Conservation (phyloP, 2,888 invertebrate genomes). For the Lycaena phlaeas region DNA sequence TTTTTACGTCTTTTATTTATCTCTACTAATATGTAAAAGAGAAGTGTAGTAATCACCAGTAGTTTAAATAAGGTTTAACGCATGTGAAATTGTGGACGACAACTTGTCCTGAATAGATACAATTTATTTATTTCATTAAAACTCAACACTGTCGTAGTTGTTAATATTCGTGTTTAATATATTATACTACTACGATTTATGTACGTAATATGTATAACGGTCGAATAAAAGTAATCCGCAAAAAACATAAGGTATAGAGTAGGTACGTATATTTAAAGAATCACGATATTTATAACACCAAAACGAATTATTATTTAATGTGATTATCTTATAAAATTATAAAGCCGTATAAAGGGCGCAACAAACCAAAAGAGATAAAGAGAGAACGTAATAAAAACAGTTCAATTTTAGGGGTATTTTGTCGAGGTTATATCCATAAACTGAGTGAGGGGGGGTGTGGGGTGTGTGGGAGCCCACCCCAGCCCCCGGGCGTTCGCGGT, state of each 20-base stretch:
- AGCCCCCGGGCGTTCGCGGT: constrained; percentile 38
- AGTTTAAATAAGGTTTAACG: no score
- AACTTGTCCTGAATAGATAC: no score
- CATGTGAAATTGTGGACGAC: no score
- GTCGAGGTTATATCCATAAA: constrained; percentile 73
- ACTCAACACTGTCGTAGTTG: no score
- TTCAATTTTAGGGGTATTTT: constrained; percentile 74
- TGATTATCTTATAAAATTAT: constrained; percentile 63
- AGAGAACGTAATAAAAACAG: constrained; percentile 71
- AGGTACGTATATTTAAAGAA: neutral
- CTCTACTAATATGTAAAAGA: no score
- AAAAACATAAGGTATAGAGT: neutral
- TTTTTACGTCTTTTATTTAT: no score
- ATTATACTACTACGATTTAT: no score
- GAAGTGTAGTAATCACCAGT: no score
- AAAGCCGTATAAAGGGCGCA: constrained; percentile 59
- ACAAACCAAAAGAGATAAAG: constrained; percentile 71
- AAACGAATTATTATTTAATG: constrained; percentile 26
- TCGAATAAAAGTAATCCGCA: no score
- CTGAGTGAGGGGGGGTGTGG: constrained; percentile 48
- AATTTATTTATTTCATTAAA: no score
- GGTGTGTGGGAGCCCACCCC: constrained; percentile 20
- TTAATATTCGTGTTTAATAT: no score
- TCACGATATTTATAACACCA: neutral
- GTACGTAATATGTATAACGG: no score